phyloP scores from a whole-genome alignment of 2,113 vertebrate genomes.

The Rynchops niger region DNA sequence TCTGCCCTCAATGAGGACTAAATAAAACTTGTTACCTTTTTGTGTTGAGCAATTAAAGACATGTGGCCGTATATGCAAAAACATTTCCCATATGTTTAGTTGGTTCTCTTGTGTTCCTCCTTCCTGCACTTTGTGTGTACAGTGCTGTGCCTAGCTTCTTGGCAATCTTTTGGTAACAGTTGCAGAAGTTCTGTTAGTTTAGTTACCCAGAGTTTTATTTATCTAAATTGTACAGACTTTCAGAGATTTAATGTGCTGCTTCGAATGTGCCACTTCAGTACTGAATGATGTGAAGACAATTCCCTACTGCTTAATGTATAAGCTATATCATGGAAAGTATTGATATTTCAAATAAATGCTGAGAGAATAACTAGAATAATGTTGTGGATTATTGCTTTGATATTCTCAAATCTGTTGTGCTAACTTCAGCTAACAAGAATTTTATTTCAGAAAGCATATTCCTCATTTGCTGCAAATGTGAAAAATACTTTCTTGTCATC shows the following conservation, averaged over 20 bases:
- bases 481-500: not conserved
- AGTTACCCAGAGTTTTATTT: constrained; percentile 85
- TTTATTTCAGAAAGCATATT: not conserved
- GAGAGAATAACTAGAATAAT: constrained; percentile 56
- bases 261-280: constrained; percentile 79
- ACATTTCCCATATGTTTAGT: constrained; percentile 39
- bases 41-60: constrained; percentile 71
- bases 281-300: constrained; percentile 78
- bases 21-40: constrained; percentile 60
- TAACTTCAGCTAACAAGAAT: not conserved
- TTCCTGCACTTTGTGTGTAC: constrained; percentile 80
- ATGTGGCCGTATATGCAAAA: constrained; percentile 70
- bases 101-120: constrained; percentile 40
- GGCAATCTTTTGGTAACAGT: constrained; percentile 82
- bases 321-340: constrained; percentile 74
- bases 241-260: constrained; percentile 75
- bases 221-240: constrained; percentile 83
- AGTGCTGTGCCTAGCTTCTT: constrained; percentile 81
- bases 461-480: not conserved
- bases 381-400: not conserved
- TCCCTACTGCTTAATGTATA: constrained; percentile 77
- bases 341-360: constrained; percentile 83
- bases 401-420: not conserved
- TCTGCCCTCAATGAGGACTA: constrained; percentile 97
- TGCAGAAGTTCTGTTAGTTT: constrained; percentile 76